A percentile compares a stretch with the other conserved stretches of the same genome.
Evolutionary conservation across 30 jellyfish, hydroid and myxozoan species (phyloP).

Genomic region (Chrysaora quinquecirrha): DNA sequence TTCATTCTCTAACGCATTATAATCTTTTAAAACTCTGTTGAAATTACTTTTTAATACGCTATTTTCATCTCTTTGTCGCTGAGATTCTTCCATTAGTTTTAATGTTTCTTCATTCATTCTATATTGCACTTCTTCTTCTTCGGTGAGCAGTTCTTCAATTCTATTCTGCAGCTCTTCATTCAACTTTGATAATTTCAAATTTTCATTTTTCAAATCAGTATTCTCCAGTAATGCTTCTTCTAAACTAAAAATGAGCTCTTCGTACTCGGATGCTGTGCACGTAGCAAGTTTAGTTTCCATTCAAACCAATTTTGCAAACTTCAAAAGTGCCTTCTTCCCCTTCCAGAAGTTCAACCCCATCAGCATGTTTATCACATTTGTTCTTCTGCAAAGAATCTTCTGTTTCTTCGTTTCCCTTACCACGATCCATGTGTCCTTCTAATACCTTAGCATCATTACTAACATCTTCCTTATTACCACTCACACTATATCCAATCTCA

Average conservation of each 20-base stretch:
- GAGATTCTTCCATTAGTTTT: slow-evolving; percentile 56
- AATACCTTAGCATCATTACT: neutral
- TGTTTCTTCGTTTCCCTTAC: neutral
- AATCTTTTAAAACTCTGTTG: slow-evolving; percentile 58
- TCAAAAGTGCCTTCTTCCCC: neutral
- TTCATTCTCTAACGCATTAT: slow-evolving; percentile 55
- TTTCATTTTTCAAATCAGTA: slow-evolving; percentile 51
- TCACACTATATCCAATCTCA: too few relatives aligned
- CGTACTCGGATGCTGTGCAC: slow-evolving; percentile 5
- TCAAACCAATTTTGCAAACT: neutral
- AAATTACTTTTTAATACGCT: slow-evolving; percentile 55
- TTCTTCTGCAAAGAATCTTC: neutral
- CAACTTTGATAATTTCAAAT: slow-evolving; percentile 20
- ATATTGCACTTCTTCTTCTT: slow-evolving; percentile 60
- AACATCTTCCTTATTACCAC: too few relatives aligned
- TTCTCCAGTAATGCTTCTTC: slow-evolving; percentile 63
- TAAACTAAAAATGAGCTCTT: slow-evolving; percentile 24
- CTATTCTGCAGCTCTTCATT: slow-evolving; percentile 56
- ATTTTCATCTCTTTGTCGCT: slow-evolving; percentile 67
- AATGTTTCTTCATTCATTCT: slow-evolving; percentile 43
- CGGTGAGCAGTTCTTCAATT: slow-evolving; percentile 45
- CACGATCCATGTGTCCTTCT: neutral
- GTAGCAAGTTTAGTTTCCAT: neutral
- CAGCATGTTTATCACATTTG: neutral
- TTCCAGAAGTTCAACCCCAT: neutral